These are phyloP conservation scores for Gobio gobio DNA, from an alignment of 2,113 vertebrate species.

Conservation along the genomic window DNA sequence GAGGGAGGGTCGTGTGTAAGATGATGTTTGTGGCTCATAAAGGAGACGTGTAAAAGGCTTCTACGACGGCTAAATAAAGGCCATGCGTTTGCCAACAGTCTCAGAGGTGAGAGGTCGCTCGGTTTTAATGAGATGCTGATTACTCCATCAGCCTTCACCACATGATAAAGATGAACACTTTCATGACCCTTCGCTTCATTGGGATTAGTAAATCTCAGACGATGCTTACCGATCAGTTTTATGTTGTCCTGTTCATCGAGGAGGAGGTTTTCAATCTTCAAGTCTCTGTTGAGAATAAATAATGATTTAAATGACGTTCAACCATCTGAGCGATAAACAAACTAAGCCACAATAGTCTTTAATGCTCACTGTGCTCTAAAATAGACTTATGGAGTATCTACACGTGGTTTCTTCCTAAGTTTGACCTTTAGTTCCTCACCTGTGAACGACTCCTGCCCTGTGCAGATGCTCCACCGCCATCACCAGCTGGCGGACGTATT, in stretches of 20 bases:
- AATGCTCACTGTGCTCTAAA: background rate
- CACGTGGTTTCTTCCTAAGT: slow-evolving; percentile 23
- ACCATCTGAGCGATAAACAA: background rate
- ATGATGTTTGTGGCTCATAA: background rate
- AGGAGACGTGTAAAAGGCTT: background rate
- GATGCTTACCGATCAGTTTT: slow-evolving; percentile 93
- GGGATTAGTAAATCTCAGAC: background rate
- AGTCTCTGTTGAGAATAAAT: slow-evolving; percentile 84
- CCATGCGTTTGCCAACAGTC: slow-evolving; percentile 58
- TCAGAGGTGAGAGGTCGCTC: slow-evolving; percentile 64
- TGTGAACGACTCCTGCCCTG: slow-evolving; percentile 92
- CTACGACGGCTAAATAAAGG: slow-evolving; percentile 40
- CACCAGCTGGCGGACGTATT: slow-evolving; percentile 93
- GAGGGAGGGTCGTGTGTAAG: background rate
- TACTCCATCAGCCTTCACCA: slow-evolving; percentile 52
- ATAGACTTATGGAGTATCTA: slow-evolving; percentile 48
- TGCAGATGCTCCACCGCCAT: slow-evolving; percentile 95
- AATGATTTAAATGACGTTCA: background rate
- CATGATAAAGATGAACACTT: slow-evolving; percentile 46
- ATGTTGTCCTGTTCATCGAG: slow-evolving; percentile 98
- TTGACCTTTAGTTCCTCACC: slow-evolving; percentile 72
- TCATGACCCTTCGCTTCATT: slow-evolving; percentile 10
- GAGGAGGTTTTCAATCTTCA: slow-evolving; percentile 99
- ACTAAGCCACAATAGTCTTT: background rate
- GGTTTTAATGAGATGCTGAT: slow-evolving; percentile 65